These are phyloP conservation scores for Scaptomyza cyrtandrae DNA, from an alignment of 2,888 invertebrate genomes.

Conservation along the genomic window DNA sequence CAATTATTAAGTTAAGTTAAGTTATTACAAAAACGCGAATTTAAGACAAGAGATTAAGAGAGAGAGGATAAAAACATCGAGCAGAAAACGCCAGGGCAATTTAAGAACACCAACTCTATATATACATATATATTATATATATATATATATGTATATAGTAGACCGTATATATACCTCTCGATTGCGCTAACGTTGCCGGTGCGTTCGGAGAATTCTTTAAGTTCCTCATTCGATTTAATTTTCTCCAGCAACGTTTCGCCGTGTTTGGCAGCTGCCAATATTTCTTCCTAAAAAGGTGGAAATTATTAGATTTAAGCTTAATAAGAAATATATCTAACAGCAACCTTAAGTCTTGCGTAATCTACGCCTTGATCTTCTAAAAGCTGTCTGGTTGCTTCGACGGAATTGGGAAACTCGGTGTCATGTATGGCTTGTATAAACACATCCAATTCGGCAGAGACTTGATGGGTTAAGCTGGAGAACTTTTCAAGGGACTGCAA, in stretches of 20 bases:
- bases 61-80: slow-evolving; percentile 21
- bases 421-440: slow-evolving; percentile 95
- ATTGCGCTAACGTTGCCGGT: slow-evolving; percentile 96
- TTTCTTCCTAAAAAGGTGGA: slow-evolving; percentile 87
- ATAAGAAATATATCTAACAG: background rate
- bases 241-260: slow-evolving; percentile 93
- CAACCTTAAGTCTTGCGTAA: slow-evolving; percentile 85
- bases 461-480: slow-evolving; percentile 95
- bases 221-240: slow-evolving; percentile 87
- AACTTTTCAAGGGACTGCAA: slow-evolving; percentile 97
- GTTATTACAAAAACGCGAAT: slow-evolving; percentile 39
- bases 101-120: slow-evolving; percentile 47
- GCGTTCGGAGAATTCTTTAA: slow-evolving; percentile 88
- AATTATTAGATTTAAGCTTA: background rate
- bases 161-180: slow-evolving; percentile 88
- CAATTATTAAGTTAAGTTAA: slow-evolving; percentile 42
- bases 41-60: slow-evolving; percentile 13
- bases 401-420: slow-evolving; percentile 97
- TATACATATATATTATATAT: background rate
- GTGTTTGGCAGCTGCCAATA: slow-evolving; percentile 93
- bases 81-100: slow-evolving; percentile 50
- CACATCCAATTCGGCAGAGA: slow-evolving; percentile 93
- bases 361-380: slow-evolving; percentile 92
- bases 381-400: slow-evolving; percentile 93
- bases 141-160: background rate